Evolutionary conservation across 1,140 invertebrate species (phyloP), one percentile per base, ranked within the genome.

Genomic region (Potamilus streckersoni): DNA sequence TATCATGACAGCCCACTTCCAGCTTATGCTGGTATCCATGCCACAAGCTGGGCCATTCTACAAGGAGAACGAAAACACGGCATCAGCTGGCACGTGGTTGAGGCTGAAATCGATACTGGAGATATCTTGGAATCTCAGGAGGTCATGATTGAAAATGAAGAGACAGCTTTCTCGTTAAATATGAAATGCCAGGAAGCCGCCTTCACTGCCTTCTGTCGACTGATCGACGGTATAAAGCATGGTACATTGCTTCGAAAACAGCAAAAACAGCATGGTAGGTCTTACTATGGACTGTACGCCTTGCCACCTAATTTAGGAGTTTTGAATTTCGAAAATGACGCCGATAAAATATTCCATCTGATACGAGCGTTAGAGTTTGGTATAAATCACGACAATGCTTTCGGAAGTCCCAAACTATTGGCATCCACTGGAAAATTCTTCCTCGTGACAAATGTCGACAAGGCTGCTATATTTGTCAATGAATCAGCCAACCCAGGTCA

Each of bases 1-100:
- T 84, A 82, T 49, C 83, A 84, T 60, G 83, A 84, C 62, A 82
- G 81, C 23, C 79, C 71, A 38, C 66, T 84, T 15, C 83, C 83
- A 31, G 71, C 80, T 23, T 84, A 84, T 69, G 79, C 83, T 0
- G 83, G 83, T 16, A 79, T 84, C 11, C 81, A 84, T 71, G 73
- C 83, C 20, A 81, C 80, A 31, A 79, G 78, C 20, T 84, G 83
- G 83, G 83, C 83, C 59, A 76, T 84, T 57, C 78, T 84, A 19
- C 73, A 78, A 23, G 83, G 76, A 1, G 81, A 84, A 74, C 64
- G 23, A 17, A 62, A 71, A 31, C 83, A 84, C 70, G 83, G 83
- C 11, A 80, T 84, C 14, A 81, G 76, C 49, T 82, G 80, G 83
- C 83, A 84, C 56, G 72, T 84, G 0, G 69, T 82, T 13, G 83